Evolutionary conservation across 2,888 invertebrate species (phyloP).

Genomic region (Melieria omissa): DNA sequence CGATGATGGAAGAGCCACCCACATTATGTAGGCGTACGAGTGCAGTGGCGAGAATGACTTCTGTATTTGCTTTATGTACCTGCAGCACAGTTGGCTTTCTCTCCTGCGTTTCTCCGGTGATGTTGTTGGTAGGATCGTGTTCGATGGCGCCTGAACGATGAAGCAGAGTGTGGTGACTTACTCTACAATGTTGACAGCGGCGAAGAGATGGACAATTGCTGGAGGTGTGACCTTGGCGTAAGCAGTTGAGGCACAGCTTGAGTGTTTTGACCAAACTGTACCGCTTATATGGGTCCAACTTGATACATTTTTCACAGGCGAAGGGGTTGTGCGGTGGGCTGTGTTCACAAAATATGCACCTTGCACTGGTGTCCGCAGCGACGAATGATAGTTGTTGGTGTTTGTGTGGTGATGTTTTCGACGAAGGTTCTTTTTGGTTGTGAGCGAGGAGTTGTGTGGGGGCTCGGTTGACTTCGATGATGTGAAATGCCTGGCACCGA

Average conservation of each 20-base stretch:
- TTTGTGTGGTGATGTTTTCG: no score
- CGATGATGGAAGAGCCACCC: not conserved
- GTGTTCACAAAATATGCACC: not conserved
- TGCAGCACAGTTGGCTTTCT: not conserved
- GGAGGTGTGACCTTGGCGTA: not conserved
- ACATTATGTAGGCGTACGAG: not conserved
- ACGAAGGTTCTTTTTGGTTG: no score
- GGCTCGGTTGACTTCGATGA: no score
- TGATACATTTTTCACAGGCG: not conserved
- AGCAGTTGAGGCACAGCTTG: conserved; percentile 6
- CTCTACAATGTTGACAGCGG: no score
- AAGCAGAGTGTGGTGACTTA: not conserved
- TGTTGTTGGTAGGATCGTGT: not conserved
- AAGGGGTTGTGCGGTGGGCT: conserved; percentile 6
- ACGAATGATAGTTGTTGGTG: no score
- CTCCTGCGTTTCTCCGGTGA: not conserved
- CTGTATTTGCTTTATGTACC: not conserved
- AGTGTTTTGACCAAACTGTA: not conserved
- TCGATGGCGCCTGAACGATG: not conserved
- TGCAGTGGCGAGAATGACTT: not conserved
- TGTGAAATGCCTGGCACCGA: no score
- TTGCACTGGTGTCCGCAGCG: no score
- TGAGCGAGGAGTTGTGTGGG: no score
- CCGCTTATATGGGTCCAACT: not conserved
- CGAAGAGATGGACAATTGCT: no score